Conservation (phyloP, 1,140 invertebrate species). For the Drosophila nannoptera region DNA sequence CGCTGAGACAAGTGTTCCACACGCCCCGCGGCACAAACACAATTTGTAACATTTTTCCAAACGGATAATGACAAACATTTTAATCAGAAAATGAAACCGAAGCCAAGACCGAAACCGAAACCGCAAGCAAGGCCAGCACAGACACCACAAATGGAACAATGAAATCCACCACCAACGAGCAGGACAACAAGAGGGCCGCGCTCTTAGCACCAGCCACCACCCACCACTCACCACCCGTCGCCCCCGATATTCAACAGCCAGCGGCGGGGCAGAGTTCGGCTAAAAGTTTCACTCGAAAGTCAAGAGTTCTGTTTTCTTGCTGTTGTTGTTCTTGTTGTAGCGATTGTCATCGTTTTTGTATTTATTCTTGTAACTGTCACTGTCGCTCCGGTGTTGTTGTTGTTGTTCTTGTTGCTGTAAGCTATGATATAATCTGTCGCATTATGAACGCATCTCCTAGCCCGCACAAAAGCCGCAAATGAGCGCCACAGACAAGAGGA, state of each 20-base stretch:
- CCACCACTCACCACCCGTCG: slow-evolving; percentile 8
- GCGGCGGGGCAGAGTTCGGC: background rate
- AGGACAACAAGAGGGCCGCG: slow-evolving; percentile 31
- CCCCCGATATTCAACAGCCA: no score
- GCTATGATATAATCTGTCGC: slow-evolving; percentile 24
- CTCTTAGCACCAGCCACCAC: slow-evolving; percentile 33
- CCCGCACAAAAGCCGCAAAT: slow-evolving; percentile 18
- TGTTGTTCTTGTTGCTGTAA: slow-evolving; percentile 5
- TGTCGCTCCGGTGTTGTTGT: no score
- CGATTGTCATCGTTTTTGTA: background rate
- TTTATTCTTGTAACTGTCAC: background rate
- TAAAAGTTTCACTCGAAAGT: slow-evolving; percentile 50
- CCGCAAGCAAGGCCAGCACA: background rate
- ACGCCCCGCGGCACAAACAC: slow-evolving; percentile 76
- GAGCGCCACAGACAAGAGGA: background rate
- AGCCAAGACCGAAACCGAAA: slow-evolving; percentile 38
- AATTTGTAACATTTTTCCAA: slow-evolving; percentile 79
- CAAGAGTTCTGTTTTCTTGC: slow-evolving; percentile 46
- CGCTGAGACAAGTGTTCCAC: slow-evolving; percentile 54
- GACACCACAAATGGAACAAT: slow-evolving; percentile 34
- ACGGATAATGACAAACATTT: slow-evolving; percentile 78
- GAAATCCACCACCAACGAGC: slow-evolving; percentile 34
- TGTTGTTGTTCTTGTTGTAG: slow-evolving; percentile 3
- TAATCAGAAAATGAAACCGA: slow-evolving; percentile 66
- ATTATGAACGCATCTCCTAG: slow-evolving; percentile 13